Percentiles rank a stretch among this genome's conserved stretches.
These are phyloP conservation scores for Myocastor coypus DNA, from an alignment of 2,113 vertebrate species.

Conservation along the genomic window DNA sequence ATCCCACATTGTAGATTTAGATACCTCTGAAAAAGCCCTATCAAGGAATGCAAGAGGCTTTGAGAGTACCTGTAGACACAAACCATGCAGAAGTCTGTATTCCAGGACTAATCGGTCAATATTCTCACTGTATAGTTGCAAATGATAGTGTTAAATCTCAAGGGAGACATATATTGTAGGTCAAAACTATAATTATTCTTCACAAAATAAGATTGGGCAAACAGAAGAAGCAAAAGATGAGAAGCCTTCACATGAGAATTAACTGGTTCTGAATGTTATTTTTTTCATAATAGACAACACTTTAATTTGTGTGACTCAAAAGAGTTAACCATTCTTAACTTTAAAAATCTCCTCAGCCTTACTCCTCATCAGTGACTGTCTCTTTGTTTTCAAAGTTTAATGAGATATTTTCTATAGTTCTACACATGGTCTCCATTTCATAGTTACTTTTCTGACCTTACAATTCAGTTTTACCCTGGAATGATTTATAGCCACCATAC, in stretches of 20 bases:
- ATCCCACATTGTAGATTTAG: not conserved
- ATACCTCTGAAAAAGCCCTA: not conserved
- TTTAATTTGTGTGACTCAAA: not conserved
- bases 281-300: not conserved
- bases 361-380: not conserved
- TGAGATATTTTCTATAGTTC: not conserved
- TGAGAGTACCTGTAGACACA: not conserved
- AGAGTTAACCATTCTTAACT: not conserved
- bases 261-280: not conserved
- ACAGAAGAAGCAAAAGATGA: not conserved
- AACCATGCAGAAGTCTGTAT: not conserved
- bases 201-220: not conserved
- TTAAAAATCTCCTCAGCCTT: not conserved
- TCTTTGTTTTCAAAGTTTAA: constrained; percentile 10
- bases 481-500: not conserved
- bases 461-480: not conserved
- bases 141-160: not conserved
- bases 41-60: not conserved
- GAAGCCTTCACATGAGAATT: not conserved
- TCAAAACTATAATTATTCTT: not conserved
- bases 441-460: not conserved
- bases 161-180: not conserved
- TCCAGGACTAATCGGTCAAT: not conserved
- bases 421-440: not conserved
- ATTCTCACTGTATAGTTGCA: not conserved